Evolutionary conservation across 1,140 invertebrate genomes (phyloP), one percentile per base, ranked within the genome.

Genomic region (Geopemphigus sp.): DNA sequence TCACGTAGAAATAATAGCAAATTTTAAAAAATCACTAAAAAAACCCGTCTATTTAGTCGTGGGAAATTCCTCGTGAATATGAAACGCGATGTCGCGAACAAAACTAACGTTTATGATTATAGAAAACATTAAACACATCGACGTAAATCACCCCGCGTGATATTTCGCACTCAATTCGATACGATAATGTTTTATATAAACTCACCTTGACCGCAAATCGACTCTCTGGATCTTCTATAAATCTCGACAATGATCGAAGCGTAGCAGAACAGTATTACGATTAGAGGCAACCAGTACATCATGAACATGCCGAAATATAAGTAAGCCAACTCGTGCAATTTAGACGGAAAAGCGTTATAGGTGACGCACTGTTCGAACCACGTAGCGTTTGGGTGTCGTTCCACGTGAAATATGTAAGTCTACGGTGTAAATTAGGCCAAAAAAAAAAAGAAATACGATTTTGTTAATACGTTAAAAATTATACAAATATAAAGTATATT

Each of bases 201-300:
- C 72, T 74, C 29, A 59, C 72, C 72, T 74, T 74, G 72, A 14
- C 53, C 74, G 22, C 74, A 61, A 68, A 76, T 81, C 12, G 81
- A 76, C 24, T 81, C 72, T 12, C 68, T 76, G 26, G 81, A 81
- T 81, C 90, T 86, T 29, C 87, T 87, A 81, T 90, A 91, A 80
- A 95, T 94, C 85, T 94, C 93, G 19, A 90, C 82, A 0, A 97
- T 87, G 72, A 97, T 96, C 61, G 94, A 92, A 0, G 90, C 90
- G 82, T 96, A 97, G 83, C 92, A 93, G 84, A 92, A 94, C 63
- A 95, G 90, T 80, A 97, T 96, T 63, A 94, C 90, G 45, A 91
- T 84, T 50, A 97, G 86, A 0, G 95, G 95, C 5, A 95, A 86
- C 45, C 90, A 90, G 85, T 97, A 97, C 91, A 96, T 94, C 83